These are phyloP conservation scores for Helicoverpa assulta DNA, from an alignment of 2,888 invertebrate genomes.

Conservation along the genomic window DNA sequence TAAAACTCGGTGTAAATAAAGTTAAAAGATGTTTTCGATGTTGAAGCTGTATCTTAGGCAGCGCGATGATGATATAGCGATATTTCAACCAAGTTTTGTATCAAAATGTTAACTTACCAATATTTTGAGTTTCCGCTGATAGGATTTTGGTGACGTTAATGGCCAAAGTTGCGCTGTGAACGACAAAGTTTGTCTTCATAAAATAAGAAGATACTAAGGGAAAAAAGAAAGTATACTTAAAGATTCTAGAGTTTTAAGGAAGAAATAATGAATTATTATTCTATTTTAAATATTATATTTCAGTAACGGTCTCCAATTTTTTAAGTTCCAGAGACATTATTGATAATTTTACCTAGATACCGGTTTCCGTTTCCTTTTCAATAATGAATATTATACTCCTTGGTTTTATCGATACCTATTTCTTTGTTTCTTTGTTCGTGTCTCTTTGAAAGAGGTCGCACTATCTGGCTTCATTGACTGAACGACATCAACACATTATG, in stretches of 20 bases:
- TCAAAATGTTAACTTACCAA: conserved; percentile 73
- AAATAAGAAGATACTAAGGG: conserved; percentile 20
- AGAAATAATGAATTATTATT: conserved; percentile 22
- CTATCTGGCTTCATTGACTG: not conserved
- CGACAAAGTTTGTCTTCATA: conserved; percentile 63
- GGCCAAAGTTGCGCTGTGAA: conserved; percentile 78
- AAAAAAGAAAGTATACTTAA: conserved; percentile 16
- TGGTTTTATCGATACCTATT: not conserved
- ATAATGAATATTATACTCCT: not conserved
- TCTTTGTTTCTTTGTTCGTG: not conserved
- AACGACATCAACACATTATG: not conserved
- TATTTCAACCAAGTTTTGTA: conserved; percentile 68
- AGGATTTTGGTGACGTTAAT: conserved; percentile 73
- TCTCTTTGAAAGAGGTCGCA: not conserved
- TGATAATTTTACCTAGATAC: conserved; percentile 10
- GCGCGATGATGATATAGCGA: conserved; percentile 72
- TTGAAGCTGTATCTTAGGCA: conserved; percentile 50
- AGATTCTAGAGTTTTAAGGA: not conserved
- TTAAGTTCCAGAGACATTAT: too few species aligned
- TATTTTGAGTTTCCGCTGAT: conserved; percentile 68
- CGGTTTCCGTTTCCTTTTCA: not conserved
- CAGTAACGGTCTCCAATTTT: not conserved
- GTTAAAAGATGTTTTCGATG: conserved; percentile 67
- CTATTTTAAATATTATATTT: too few species aligned
- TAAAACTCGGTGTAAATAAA: conserved; percentile 63